Base-by-base conservation (phyloP, 1,140 invertebrate species). In the Teleogryllus occipitalis region DNA sequence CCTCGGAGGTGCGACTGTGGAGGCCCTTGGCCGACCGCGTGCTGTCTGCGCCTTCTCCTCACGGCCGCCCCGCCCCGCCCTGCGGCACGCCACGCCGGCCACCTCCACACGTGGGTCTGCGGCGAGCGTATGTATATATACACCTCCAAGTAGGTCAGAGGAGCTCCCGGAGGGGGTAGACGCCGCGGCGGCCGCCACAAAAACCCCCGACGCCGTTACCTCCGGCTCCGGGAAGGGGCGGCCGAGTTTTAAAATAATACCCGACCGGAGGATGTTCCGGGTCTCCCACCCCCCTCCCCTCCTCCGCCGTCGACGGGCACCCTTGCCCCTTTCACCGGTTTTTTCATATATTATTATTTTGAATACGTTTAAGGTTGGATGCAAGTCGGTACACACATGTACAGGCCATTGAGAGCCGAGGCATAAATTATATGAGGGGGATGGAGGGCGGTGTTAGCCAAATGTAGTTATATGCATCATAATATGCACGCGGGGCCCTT, bases 401-500 rank as follows among this genome's bases (percentile, higher is more conserved):
- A 74, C 78, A 18, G 15, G 76, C 76, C 46, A 77, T 48, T 48
- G 48, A 77, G n/a, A 47, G 12, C 48, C 47, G 48, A 48, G 48
- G 76, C 76, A 77, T 77, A 77, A 77, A 54, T 77, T 77, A 77
- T 77, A 21, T 47, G 76, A 22, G 46, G 47, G 12, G 76, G 76
- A 14, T 7, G 75, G 14, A n/a, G 76, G 46, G 14, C n/a, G 47
- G 48, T 48, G 47, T 46, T 77, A 48, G 47, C 46, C 48, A 77
- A 77, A 77, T 47, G 46, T 76, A 76, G 76, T 77, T 77, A 77
- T 77, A 77, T 77, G 76, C 76, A 77, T 77, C 47, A 77, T 77
- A 54, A 47, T 76, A 76, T 76, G 75, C 75, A 15, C 75, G 21
- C 79, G 7, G 72, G 18, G 15, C 39, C 46, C 84, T 85, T 85